A percentile compares a stretch with the other conserved stretches of the same genome.
phyloP scores from a whole-genome alignment of 2,888 invertebrate species.

The Tinea pellionella region DNA sequence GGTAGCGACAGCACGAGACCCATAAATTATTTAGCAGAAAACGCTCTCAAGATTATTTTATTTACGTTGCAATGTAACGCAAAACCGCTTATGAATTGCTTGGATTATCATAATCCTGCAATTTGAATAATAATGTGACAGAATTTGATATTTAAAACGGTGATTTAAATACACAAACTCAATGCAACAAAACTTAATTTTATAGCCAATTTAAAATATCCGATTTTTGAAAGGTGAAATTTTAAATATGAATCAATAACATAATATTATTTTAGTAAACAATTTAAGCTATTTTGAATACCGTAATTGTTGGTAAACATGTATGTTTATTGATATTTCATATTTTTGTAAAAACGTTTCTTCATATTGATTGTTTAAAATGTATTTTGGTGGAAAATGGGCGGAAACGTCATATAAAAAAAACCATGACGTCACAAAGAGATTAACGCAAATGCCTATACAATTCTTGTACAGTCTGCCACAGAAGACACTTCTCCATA shows the following conservation, averaged over 20 bases:
- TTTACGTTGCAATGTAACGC: conserved; percentile 18
- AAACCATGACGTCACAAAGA: neutral
- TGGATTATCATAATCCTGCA: conserved; percentile 58
- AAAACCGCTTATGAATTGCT: conserved; percentile 57
- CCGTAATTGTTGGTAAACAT: too few species aligned
- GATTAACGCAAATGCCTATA: conserved; percentile 15
- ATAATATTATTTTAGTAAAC: neutral
- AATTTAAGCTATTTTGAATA: neutral
- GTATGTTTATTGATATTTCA: too few species aligned
- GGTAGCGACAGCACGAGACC: conserved; percentile 47
- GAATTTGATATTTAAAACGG: conserved; percentile 45
- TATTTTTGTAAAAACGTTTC: too few species aligned
- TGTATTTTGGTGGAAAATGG: too few species aligned
- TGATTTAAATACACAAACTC: conserved; percentile 18
- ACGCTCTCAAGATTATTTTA: conserved; percentile 31
- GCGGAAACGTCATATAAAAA: too few species aligned
- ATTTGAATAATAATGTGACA: conserved; percentile 62
- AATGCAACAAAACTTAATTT: conserved; percentile 37
- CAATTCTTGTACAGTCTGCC: conserved; percentile 22
- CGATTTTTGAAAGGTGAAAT: conserved; percentile 1
- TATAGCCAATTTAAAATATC: conserved; percentile 27
- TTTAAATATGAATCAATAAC: neutral
- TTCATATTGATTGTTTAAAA: too few species aligned
- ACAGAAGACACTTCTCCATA: conserved; percentile 30
- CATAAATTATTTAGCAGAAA: conserved; percentile 57